Base-by-base conservation (phyloP, 1,140 invertebrate species). In the Helicorthomorpha holstii region DNA sequence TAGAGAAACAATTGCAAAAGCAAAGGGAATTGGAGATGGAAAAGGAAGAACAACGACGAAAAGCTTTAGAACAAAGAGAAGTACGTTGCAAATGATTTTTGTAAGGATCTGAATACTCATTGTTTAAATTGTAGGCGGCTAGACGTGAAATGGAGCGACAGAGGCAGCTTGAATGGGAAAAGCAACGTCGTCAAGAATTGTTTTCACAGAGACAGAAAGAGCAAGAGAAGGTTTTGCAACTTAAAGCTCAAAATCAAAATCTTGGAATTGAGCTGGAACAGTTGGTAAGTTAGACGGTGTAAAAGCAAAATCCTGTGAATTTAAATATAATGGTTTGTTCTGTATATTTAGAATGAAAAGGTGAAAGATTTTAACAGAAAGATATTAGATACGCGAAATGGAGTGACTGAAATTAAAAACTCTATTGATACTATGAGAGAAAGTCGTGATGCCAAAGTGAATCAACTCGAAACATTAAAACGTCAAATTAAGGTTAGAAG, bases 371-470 rank as follows among this genome's bases (percentile, higher is more conserved):
- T 95, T 46, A 86, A 83, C 23, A 77, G 79, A 59, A 89, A 86
- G 63, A 91, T 95, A 54, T 81, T 79, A 56, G 86, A 92, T 60
- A 90, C 88, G 0, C 75, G 89, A 2, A 78, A 83, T 26, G 83
- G 81, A 21, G 93, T 98, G 0, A 85, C 90, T 0, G 82, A 84
- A 38, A 84, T 94, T 0, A 98, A 98, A 68, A 78, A 82, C 1
- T 89, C 87, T 23, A 98, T 99, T 56, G 94, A 98, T 70, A 83
- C 84, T 2, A 98, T 98, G 94, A 72, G 93, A 38, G 59, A 78
- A 0, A 87, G 86, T 24, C 73, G 95, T 29, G 95, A 98, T 65
- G 71, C 80, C 0, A 89, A 89, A 57, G 78, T 95, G 68, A 75
- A 80, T 48, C 87, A 93, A 60, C 91, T 96, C 79, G 79, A 84